Evolutionary conservation across 1,140 invertebrate species (phyloP).

Genomic region (Euschistus heros): DNA sequence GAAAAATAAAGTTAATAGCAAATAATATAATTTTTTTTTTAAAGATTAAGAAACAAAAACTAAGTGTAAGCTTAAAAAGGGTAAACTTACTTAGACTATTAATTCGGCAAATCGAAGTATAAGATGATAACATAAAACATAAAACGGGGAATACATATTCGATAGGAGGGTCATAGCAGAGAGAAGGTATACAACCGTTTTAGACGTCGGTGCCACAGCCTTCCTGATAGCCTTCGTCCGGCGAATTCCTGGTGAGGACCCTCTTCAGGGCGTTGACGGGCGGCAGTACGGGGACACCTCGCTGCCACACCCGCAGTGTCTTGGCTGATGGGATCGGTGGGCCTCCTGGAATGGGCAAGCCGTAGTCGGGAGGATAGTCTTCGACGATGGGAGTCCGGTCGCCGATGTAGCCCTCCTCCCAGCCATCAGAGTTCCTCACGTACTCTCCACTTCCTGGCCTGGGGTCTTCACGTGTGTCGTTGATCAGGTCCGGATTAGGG

Average conservation of each 20-base stretch:
- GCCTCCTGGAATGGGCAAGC: constrained; percentile 49
- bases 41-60: too few species aligned
- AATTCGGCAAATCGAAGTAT: too few species aligned
- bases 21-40: too few species aligned
- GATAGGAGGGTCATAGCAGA: constrained; percentile 5
- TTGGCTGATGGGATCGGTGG: constrained; percentile 48
- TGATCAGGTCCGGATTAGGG: constrained; percentile 72
- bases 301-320: constrained; percentile 72
- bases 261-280: constrained; percentile 69
- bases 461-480: constrained; percentile 45
- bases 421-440: constrained; percentile 50
- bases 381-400: constrained; percentile 67
- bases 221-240: constrained; percentile 84
- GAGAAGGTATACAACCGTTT: constrained; percentile 29
- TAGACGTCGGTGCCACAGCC: constrained; percentile 84
- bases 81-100: too few species aligned
- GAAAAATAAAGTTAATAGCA: too few species aligned
- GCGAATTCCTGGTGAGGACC: constrained; percentile 66
- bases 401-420: constrained; percentile 43
- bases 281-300: constrained; percentile 67
- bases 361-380: constrained; percentile 65
- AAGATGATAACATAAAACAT: too few species aligned
- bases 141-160: constrained; percentile 3
- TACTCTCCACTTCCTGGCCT: constrained; percentile 50
- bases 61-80: too few species aligned